These are phyloP conservation scores for Pilophorus perplexus DNA, from an alignment of 2,888 invertebrate genomes.

Conservation along the genomic window DNA sequence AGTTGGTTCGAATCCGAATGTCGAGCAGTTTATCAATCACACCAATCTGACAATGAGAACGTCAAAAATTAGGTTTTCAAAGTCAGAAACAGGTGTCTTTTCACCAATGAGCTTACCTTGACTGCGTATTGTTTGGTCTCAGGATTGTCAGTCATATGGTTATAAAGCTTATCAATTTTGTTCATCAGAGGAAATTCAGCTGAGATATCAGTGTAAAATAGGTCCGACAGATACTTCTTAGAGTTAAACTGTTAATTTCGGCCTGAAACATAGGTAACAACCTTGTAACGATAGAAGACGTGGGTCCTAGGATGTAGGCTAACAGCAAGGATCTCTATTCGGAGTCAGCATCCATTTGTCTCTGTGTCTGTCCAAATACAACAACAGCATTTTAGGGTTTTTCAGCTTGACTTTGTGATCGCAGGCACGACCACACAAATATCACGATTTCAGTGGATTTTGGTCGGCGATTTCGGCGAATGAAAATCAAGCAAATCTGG, in stretches of 20 bases:
- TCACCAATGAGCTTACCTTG: slow-evolving; percentile 57
- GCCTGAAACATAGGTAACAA: slow-evolving; percentile 42
- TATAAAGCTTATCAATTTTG: slow-evolving; percentile 67
- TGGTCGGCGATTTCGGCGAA: too few relatives aligned
- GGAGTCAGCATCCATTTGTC: slow-evolving; percentile 6
- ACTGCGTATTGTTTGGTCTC: slow-evolving; percentile 70
- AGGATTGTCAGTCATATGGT: slow-evolving; percentile 71
- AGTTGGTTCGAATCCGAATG: slow-evolving; percentile 55
- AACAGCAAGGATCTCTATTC: too few relatives aligned
- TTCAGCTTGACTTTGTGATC: too few relatives aligned
- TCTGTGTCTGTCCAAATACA: too few relatives aligned
- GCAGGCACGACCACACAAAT: too few relatives aligned
- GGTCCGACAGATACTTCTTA: slow-evolving; percentile 64
- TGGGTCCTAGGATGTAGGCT: too few relatives aligned
- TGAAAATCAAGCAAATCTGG: too few relatives aligned
- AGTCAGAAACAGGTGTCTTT: too few relatives aligned
- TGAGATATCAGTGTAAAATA: slow-evolving; percentile 57
- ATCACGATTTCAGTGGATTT: too few relatives aligned
- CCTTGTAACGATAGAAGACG: neutral
- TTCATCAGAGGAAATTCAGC: slow-evolving; percentile 59
- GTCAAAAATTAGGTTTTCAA: too few relatives aligned
- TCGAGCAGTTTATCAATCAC: slow-evolving; percentile 64
- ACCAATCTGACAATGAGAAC: slow-evolving; percentile 66
- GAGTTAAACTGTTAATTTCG: slow-evolving; percentile 64
- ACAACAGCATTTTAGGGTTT: too few relatives aligned